phyloP scores from a whole-genome alignment of 1,140 invertebrate genomes.

The Pemphigus obesinymphae region DNA sequence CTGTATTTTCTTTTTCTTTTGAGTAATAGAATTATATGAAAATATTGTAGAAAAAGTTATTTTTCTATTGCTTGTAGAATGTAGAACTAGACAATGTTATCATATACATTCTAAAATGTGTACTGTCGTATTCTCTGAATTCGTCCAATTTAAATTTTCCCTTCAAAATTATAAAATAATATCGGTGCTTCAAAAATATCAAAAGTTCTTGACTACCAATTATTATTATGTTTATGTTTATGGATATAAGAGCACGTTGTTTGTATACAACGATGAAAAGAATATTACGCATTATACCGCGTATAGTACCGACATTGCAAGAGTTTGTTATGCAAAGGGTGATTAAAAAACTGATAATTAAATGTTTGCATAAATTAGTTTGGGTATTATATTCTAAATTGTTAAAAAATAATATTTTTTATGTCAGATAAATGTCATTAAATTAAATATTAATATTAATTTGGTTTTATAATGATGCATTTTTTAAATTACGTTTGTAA shows the following conservation, averaged over 20 bases:
- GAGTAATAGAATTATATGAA: not conserved
- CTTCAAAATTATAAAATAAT: not conserved
- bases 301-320: not conserved
- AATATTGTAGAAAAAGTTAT: not conserved
- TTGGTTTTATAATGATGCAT: not conserved
- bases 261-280: not conserved
- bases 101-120: not conserved
- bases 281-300: not conserved
- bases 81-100: no score
- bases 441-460: no score
- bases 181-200: not conserved
- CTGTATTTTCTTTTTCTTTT: not conserved
- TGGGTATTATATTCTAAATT: not conserved
- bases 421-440: not conserved
- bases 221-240: not conserved
- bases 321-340: not conserved
- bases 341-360: not conserved
- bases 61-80: no score
- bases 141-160: not conserved
- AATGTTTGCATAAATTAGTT: not conserved
- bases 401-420: not conserved
- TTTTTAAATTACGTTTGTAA: no score
- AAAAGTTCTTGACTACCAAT: not conserved
- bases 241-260: not conserved
- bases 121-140: not conserved